Evolutionary conservation across 2,113 vertebrate species (phyloP).

Genomic region (Hippocampus comes): DNA sequence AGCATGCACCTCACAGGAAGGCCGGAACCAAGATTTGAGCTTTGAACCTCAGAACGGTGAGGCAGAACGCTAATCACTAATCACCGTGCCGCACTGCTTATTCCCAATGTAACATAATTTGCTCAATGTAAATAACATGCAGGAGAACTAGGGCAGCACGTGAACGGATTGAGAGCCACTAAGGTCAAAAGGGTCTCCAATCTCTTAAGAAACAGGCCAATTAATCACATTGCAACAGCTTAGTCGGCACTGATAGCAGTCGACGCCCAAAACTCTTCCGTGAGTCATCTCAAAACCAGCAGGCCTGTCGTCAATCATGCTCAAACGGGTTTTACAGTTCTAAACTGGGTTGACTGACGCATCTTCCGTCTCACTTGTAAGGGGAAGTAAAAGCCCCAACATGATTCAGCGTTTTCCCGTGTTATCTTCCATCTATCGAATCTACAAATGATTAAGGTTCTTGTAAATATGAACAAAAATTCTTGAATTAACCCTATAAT

Average conservation of each 20-base stretch:
- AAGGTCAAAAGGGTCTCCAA: neutral
- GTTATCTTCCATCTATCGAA: neutral
- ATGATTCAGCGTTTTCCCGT: slow-evolving; percentile 19
- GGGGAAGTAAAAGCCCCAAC: slow-evolving; percentile 20
- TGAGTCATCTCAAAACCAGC: slow-evolving; percentile 3
- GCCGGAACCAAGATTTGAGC: too few relatives aligned
- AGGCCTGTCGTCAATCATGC: neutral
- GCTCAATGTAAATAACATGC: too few relatives aligned
- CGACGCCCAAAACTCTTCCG: neutral
- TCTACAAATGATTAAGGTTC: too few relatives aligned
- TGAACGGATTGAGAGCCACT: neutral
- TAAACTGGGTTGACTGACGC: neutral
- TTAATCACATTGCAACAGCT: neutral
- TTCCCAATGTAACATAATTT: too few relatives aligned
- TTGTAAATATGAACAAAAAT: too few relatives aligned
- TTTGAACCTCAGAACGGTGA: too few relatives aligned
- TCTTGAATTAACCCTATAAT: too few relatives aligned
- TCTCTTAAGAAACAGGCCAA: too few relatives aligned
- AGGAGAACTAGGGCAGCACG: neutral
- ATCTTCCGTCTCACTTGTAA: slow-evolving; percentile 11
- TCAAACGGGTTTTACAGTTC: slow-evolving; percentile 15
- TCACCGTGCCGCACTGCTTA: too few relatives aligned
- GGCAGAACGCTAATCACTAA: too few relatives aligned
- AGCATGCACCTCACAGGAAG: too few relatives aligned
- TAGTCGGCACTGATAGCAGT: neutral